Evolutionary conservation across 1,140 invertebrate genomes (phyloP).

Genomic region (Diploscapter pachys): DNA sequence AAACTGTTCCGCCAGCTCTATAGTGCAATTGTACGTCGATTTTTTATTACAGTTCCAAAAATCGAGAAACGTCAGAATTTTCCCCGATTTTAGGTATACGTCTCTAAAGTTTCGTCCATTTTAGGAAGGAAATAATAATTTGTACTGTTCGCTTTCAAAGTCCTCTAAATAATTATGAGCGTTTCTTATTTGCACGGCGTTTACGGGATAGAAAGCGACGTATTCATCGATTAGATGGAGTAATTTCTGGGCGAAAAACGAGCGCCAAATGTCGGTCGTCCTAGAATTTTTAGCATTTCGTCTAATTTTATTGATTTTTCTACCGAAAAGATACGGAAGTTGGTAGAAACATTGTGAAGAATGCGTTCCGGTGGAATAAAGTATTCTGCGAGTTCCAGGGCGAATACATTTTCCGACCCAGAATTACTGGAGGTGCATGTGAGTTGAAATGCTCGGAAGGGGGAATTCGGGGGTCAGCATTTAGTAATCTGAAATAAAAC

Average conservation of each 20-base stretch:
- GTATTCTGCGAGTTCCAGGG: not conserved
- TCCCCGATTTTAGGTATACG: not conserved
- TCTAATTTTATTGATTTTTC: not conserved
- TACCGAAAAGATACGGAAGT: not conserved
- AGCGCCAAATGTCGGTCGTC: not conserved
- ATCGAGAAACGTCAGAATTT: not conserved
- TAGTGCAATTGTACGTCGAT: not conserved
- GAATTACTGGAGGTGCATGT: not conserved
- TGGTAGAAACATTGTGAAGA: not conserved
- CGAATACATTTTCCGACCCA: not conserved
- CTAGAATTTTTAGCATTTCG: not conserved
- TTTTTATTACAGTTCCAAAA: not conserved
- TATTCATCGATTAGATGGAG: not conserved
- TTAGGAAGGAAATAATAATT: not conserved
- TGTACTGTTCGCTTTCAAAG: not conserved
- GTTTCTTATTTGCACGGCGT: not conserved
- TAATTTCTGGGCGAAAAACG: not conserved
- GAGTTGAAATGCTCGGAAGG: not conserved
- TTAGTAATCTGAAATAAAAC: no score
- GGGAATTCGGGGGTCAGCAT: no score
- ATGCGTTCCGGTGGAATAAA: not conserved
- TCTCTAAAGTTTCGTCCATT: not conserved
- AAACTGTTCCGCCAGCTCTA: not conserved
- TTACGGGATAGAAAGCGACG: slow-evolving; percentile 4
- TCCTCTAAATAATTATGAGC: not conserved